Percentiles rank a stretch among this genome's conserved stretches.
phyloP scores from a whole-genome alignment of 1,140 invertebrate genomes.

The Temnothorax longispinosus region DNA sequence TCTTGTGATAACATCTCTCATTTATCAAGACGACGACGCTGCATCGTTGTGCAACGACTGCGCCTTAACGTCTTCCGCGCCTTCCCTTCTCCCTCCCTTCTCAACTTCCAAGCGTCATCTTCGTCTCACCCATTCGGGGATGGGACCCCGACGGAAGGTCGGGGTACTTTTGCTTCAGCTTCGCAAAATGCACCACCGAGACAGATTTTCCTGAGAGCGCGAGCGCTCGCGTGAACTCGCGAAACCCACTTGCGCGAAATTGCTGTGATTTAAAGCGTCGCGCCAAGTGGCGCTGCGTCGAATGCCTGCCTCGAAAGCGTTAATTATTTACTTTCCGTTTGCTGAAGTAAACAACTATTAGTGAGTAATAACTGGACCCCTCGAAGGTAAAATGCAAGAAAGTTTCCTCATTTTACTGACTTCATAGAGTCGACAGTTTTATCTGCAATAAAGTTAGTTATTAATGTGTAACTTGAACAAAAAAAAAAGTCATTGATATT shows the following conservation, averaged over 20 bases:
- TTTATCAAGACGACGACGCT: constrained; percentile 70
- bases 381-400: constrained; percentile 2
- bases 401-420: constrained; percentile 3
- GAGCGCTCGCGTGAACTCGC: background rate
- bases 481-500: background rate
- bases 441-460: background rate
- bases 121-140: constrained; percentile 44
- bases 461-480: background rate
- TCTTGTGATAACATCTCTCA: constrained; percentile 74
- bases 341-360: constrained; percentile 50
- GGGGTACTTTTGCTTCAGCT: constrained; percentile 32
- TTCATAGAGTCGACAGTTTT: constrained; percentile 16
- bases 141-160: background rate
- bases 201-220: constrained; percentile 55
- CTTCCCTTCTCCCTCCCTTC: background rate
- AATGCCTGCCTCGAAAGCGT: constrained; percentile 11
- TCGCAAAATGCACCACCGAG: constrained; percentile 57
- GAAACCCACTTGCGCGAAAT: constrained; percentile 57
- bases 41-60: constrained; percentile 70
- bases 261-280: constrained; percentile 36
- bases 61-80: constrained; percentile 65
- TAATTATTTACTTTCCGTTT: constrained; percentile 21
- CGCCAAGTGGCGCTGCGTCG: constrained; percentile 18
- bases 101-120: constrained; percentile 61
- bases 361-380: constrained; percentile 11